phyloP scores from a whole-genome alignment of 2,888 invertebrate genomes.

The Molorchus minor region DNA sequence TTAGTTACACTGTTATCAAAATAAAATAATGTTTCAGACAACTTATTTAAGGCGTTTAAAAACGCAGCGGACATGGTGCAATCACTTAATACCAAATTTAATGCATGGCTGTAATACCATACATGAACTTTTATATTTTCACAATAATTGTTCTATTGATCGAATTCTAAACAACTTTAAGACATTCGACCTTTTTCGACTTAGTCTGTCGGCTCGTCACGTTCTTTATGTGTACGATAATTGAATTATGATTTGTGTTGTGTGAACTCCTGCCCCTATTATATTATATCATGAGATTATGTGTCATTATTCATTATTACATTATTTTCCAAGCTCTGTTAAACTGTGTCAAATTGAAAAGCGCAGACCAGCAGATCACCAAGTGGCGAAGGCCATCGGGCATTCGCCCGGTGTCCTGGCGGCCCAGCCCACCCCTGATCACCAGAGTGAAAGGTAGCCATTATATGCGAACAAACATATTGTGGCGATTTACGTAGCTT shows the following conservation, averaged over 20 bases:
- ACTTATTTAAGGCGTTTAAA: no score
- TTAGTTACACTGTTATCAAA: no score
- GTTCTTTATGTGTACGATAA: neutral
- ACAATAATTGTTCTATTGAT: neutral
- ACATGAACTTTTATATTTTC: conserved; percentile 1
- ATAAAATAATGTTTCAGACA: no score
- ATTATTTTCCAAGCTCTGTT: neutral
- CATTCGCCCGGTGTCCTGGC: no score
- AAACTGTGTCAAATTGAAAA: neutral
- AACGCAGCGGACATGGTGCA: no score
- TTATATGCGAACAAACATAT: no score
- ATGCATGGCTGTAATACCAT: no score
- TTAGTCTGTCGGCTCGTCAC: neutral
- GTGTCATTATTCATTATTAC: neutral
- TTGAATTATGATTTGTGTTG: conserved; percentile 1
- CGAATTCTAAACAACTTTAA: conserved; percentile 1
- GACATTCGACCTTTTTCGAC: neutral
- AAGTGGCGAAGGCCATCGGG: neutral
- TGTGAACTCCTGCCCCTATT: neutral
- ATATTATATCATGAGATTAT: neutral
- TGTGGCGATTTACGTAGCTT: no score
- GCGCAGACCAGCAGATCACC: no score
- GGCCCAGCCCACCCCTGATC: neutral
- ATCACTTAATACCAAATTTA: no score
- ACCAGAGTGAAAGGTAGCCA: no score